Base-by-base conservation (phyloP, 2,113 vertebrate species). In the Herpailurus yagouaroundi region DNA sequence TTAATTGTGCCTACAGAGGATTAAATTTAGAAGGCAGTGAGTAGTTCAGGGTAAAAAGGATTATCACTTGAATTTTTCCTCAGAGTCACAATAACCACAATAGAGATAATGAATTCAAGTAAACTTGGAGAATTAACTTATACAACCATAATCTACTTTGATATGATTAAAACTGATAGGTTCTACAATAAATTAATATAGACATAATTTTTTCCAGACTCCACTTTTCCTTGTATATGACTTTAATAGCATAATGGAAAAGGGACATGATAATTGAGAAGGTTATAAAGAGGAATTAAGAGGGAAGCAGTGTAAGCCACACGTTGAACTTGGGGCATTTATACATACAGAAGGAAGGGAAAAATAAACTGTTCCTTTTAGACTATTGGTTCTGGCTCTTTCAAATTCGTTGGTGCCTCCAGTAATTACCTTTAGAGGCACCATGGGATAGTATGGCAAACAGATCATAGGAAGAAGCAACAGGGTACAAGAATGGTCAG, bases 101-200 rank as follows among this genome's bases (percentile, higher is more conserved):
- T 3, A 87, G 18, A 77, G 12, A 64, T 92, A 93, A 95, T 45
- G 19, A 92, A 96, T 93, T 94, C 77, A 77, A 95, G 31, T 86
- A 63, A 92, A 66, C 87, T 94, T 83, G 87, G 69, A 90, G 13
- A 96, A 90, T 87, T 89, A 87, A 92, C 38, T 9, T 84, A 69
- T 69, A 76, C 55, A 97, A 84, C 87, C 55, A 74, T 84, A 64
- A 55, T 77, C n/a, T 83, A 69, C 29, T 96, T 94, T 87, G 48
- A 79, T 55, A 50, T 69, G 33, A 90, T 73, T 73, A 38, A 92
- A 92, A 69, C 21, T 80, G 41, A 69, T 0, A 69, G 19, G 3
- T 1, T 88, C 16, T 89, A 52, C 4, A 94, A 89, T 93, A 97
- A 91, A 81, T 94, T 87, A 81, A 82, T 55, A 60, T 4, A 93